Evolutionary conservation across 2,797 vertebrate genomes (phyloP).

Genomic region (Neoniphon sammara): DNA sequence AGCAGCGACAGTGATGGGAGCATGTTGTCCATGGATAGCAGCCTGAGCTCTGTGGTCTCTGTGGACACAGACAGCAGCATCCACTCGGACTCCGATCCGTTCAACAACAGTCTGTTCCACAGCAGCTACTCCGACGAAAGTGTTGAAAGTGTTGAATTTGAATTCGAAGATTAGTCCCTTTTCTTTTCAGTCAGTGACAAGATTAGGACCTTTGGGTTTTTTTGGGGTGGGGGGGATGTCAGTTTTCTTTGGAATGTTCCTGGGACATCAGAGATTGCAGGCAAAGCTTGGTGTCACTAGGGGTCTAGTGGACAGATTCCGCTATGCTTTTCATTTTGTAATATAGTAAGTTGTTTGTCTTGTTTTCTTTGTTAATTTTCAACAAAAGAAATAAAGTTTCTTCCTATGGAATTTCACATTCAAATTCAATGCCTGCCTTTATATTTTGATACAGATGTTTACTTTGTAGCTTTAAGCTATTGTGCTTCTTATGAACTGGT

Average conservation of each 20-base stretch:
- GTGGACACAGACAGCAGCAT: constrained; percentile 66
- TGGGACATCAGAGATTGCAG: background rate
- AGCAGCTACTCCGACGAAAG: constrained; percentile 53
- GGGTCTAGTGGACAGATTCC: constrained; percentile 14
- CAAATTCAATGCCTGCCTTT: constrained; percentile 1
- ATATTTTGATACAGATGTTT: background rate
- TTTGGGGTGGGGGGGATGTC: constrained; percentile 7
- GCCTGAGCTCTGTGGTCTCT: constrained; percentile 66
- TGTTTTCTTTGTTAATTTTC: too few relatives aligned
- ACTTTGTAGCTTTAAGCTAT: background rate
- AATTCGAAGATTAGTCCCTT: constrained; percentile 51
- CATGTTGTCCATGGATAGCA: constrained; percentile 64
- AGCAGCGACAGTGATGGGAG: constrained; percentile 41
- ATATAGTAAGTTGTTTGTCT: constrained; percentile 26
- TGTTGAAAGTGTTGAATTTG: constrained; percentile 32
- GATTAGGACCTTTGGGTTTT: constrained; percentile 34
- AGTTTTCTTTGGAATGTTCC: constrained; percentile 6
- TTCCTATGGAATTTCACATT: constrained; percentile 43
- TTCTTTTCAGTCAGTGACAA: background rate
- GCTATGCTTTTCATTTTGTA: constrained; percentile 37
- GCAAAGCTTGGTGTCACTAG: constrained; percentile 1
- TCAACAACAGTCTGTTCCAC: constrained; percentile 2
- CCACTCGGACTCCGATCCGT: constrained; percentile 50
- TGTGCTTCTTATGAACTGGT: background rate
- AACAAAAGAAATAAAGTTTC: constrained; percentile 66